These are phyloP conservation scores for Trichomycterus rosablanca DNA, from an alignment of 2,113 vertebrate species.

Conservation along the genomic window DNA sequence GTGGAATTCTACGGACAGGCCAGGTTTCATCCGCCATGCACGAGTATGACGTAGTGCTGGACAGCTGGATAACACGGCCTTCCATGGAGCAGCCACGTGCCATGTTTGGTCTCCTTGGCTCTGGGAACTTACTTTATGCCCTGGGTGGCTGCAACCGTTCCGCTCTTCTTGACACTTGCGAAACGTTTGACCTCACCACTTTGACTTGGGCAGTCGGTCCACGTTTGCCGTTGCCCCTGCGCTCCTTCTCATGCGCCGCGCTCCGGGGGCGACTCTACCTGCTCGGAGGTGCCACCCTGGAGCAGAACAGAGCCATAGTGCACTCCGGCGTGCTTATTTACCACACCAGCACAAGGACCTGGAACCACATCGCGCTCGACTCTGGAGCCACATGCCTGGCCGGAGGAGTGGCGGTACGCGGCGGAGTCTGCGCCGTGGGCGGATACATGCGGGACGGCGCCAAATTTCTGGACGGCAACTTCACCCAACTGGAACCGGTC, in stretches of 20 bases:
- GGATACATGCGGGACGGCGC: slow-evolving; percentile 73
- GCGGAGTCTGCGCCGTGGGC: slow-evolving; percentile 74
- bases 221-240: slow-evolving; percentile 53
- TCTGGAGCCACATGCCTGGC: slow-evolving; percentile 72
- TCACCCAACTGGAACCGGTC: slow-evolving; percentile 68
- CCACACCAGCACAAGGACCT: slow-evolving; percentile 66
- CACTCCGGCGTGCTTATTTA: slow-evolving; percentile 77
- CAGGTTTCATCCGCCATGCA: slow-evolving; percentile 70
- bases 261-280: slow-evolving; percentile 71
- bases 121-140: slow-evolving; percentile 66
- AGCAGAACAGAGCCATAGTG: slow-evolving; percentile 70
- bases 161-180: slow-evolving; percentile 63
- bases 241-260: slow-evolving; percentile 65
- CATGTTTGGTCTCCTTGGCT: slow-evolving; percentile 72
- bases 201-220: slow-evolving; percentile 50
- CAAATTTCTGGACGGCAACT: slow-evolving; percentile 69
- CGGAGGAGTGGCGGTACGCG: slow-evolving; percentile 71
- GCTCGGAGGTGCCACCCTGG: slow-evolving; percentile 72
- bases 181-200: slow-evolving; percentile 59
- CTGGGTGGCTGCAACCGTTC: slow-evolving; percentile 72
- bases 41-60: slow-evolving; percentile 69
- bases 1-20: slow-evolving; percentile 67
- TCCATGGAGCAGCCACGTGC: slow-evolving; percentile 65
- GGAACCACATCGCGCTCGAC: slow-evolving; percentile 71
- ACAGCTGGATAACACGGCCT: slow-evolving; percentile 69